Evolutionary conservation across 2,888 invertebrate genomes (phyloP), one percentile per base, ranked within the genome.

Genomic region (Amorpha juglandis): DNA sequence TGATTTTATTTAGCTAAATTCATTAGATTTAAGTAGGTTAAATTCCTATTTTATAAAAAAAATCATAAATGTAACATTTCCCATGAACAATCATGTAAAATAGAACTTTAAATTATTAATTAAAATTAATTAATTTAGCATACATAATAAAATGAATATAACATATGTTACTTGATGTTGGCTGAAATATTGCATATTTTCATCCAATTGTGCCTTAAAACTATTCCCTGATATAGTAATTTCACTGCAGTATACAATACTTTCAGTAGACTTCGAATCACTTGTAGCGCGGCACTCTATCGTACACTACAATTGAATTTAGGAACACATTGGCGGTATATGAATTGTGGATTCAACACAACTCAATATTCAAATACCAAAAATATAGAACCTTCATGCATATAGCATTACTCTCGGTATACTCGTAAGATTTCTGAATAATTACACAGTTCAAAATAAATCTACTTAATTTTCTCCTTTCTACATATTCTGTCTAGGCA

Each of bases 301-400:
- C 38, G 19, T 42, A 55, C 19, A 19, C 19, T 58, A 58, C 9
- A 58, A 58, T 38, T 58, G 58, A 58, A 58, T 58, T 58, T 58
- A 58, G 58, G 58, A 58, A 58, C 58, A 58, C 58, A 58, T 58
- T 42, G 58, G 58, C 58, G 58, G 42, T 58, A 58, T 58, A 58
- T 38, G 58, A 58, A 58, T 58, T 58, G 58, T 58, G 58, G 11
- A 9, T 16, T 11, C 38, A 58, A 42, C 58, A 58, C 58, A 58
- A 58, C 19, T 42, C 58, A 58, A 42, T 19, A 58, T 58, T 58
- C 58, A 21, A 42, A 38, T 19, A 16, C 58, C 38, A 38, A 58
- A 58, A 38, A 27, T n/a, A 58, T 19, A 58, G 19, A 38, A 58
- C 38, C 38, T 12, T 42, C 42, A 38, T 38, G 38, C 55, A 16